Conservation (phyloP, 2,888 invertebrate genomes). For the Labia minor region DNA sequence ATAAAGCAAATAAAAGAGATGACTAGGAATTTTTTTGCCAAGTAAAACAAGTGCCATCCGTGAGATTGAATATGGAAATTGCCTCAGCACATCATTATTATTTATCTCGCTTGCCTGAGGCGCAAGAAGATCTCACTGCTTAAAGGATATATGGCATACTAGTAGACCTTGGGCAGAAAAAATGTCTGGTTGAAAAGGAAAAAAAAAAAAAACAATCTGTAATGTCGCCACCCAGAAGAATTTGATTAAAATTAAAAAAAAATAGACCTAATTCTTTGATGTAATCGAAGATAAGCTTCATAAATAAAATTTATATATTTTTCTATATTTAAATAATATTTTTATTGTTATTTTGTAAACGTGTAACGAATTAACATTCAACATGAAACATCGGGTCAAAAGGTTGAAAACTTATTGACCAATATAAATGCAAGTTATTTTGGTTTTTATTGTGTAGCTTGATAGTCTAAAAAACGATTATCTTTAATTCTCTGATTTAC, state of each 20-base stretch:
- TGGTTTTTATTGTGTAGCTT: neutral
- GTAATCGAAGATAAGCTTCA: neutral
- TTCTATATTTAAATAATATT: neutral
- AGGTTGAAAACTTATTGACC: neutral
- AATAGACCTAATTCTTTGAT: neutral
- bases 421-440: neutral
- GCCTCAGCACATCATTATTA: neutral
- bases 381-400: neutral
- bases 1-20: neutral
- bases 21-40: neutral
- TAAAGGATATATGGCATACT: neutral
- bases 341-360: neutral
- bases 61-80: neutral
- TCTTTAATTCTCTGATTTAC: neutral
- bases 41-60: neutral
- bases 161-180: neutral
- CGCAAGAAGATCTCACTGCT: neutral
- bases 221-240: neutral
- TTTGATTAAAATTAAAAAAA: neutral
- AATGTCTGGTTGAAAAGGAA: neutral
- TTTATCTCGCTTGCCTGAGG: neutral
- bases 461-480: too few species aligned
- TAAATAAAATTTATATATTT: neutral
- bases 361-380: neutral
- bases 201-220: neutral